Conservation (phyloP, 37 sponge, comb jelly and placozoan genomes). For the Petrosia ficiformis region DNA sequence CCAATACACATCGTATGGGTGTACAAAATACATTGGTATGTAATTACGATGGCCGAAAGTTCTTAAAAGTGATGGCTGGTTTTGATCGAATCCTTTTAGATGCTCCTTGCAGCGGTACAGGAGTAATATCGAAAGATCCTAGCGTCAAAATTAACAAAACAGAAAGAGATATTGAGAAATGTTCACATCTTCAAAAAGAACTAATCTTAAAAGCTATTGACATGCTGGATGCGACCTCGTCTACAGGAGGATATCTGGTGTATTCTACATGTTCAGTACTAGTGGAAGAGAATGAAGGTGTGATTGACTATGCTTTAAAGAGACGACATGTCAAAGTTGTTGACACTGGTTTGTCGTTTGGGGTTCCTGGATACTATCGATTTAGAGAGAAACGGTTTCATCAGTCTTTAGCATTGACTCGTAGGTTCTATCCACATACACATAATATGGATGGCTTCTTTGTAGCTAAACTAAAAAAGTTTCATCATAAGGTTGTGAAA, state of each 20-base stretch:
- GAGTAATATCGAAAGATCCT: slow-evolving; percentile 92
- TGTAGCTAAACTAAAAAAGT: slow-evolving; percentile 94
- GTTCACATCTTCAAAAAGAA: slow-evolving; percentile 92
- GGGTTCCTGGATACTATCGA: slow-evolving; percentile 80
- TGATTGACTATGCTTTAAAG: slow-evolving; percentile 92
- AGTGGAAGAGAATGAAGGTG: slow-evolving; percentile 96
- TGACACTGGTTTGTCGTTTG: slow-evolving; percentile 82
- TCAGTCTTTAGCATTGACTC: slow-evolving; percentile 74
- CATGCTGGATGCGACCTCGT: slow-evolving; percentile 75
- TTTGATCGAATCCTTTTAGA: slow-evolving; percentile 97
- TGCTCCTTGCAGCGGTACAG: slow-evolving; percentile 98
- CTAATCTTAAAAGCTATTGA: slow-evolving; percentile 97
- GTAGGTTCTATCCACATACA: slow-evolving; percentile 93
- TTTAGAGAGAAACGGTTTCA: slow-evolving; percentile 90
- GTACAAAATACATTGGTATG: slow-evolving; percentile 87
- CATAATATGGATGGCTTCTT: slow-evolving; percentile 99
- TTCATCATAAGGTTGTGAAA: slow-evolving; percentile 54
- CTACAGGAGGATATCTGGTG: slow-evolving; percentile 89
- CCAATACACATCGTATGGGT: slow-evolving; percentile 89
- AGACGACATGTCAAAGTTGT: slow-evolving; percentile 90
- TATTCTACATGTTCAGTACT: slow-evolving; percentile 96
- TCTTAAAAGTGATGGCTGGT: slow-evolving; percentile 89
- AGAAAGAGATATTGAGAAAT: slow-evolving; percentile 79
- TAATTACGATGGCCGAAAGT: slow-evolving; percentile 88
- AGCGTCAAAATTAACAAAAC: slow-evolving; percentile 83